Evolutionary conservation across 2,113 vertebrate genomes (phyloP).

Genomic region (Corvus hawaiiensis): DNA sequence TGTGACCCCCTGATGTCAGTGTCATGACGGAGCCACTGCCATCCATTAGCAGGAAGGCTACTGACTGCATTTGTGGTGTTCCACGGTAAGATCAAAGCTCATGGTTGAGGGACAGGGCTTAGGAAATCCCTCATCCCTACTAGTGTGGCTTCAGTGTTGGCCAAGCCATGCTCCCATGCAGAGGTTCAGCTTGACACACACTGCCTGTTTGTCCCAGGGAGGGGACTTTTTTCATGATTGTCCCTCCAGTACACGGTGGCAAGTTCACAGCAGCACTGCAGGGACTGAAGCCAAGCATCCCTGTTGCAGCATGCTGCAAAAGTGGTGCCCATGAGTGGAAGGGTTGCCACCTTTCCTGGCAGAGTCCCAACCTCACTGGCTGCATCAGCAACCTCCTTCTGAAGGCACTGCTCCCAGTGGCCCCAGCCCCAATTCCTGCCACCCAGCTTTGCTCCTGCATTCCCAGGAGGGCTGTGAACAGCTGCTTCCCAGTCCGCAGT

Average conservation of each 20-base stretch:
- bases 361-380: not conserved
- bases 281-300: not conserved
- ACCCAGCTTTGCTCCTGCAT: not conserved
- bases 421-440: not conserved
- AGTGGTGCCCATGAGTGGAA: fast-evolving
- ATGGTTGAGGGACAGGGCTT: fast-evolving
- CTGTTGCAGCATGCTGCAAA: not conserved
- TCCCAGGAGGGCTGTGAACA: not conserved
- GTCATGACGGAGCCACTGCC: not conserved
- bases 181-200: not conserved
- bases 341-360: not conserved
- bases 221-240: fast-evolving
- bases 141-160: not conserved
- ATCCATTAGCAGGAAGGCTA: not conserved
- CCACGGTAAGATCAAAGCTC: not conserved
- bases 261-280: fast-evolving
- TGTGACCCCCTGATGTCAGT: not conserved
- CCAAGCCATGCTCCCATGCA: fast-evolving
- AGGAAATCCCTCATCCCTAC: not conserved
- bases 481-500: not conserved
- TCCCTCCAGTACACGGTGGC: fast-evolving
- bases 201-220: not conserved
- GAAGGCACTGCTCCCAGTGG: fast-evolving
- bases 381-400: not conserved
- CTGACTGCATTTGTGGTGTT: not conserved